phyloP scores from a whole-genome alignment of 2,888 invertebrate genomes.

The Tachina grossa region DNA sequence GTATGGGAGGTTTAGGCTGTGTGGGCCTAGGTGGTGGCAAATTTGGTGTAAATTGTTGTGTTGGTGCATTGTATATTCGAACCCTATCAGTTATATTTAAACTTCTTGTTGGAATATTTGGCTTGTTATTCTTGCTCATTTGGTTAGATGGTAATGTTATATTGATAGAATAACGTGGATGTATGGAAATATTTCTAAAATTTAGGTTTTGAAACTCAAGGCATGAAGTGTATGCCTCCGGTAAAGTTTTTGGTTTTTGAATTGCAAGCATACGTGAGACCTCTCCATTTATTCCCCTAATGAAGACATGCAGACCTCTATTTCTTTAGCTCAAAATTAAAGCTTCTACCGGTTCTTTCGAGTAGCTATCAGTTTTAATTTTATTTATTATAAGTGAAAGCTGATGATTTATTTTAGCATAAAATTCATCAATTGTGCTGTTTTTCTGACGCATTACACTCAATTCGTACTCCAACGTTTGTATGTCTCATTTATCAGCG shows the following conservation, averaged over 20 bases:
- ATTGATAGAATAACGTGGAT: neutral
- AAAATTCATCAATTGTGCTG: slow-evolving; percentile 10
- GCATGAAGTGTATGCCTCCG: too few species aligned
- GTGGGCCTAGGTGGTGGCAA: neutral
- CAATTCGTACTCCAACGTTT: slow-evolving; percentile 4
- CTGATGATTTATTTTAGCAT: slow-evolving; percentile 11
- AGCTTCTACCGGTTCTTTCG: slow-evolving; percentile 9
- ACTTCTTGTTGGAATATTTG: too few species aligned
- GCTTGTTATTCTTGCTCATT: too few species aligned
- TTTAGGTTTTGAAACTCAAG: too few species aligned
- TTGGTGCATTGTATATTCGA: too few species aligned
- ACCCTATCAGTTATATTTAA: too few species aligned
- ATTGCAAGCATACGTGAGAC: too few species aligned
- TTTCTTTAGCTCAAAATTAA: slow-evolving; percentile 18
- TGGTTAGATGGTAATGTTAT: neutral
- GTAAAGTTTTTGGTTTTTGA: too few species aligned
- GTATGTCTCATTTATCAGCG: slow-evolving; percentile 4
- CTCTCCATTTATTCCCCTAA: neutral
- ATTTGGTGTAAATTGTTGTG: too few species aligned
- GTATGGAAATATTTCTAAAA: neutral
- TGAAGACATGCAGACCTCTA: slow-evolving; percentile 16
- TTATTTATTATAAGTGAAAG: neutral
- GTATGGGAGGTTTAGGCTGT: slow-evolving; percentile 11
- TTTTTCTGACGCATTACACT: slow-evolving; percentile 1
- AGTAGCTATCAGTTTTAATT: neutral